Evolutionary conservation across 2,797 vertebrate genomes (phyloP), one percentile per base, ranked within the genome.

Genomic region (Coendou prehensilis): DNA sequence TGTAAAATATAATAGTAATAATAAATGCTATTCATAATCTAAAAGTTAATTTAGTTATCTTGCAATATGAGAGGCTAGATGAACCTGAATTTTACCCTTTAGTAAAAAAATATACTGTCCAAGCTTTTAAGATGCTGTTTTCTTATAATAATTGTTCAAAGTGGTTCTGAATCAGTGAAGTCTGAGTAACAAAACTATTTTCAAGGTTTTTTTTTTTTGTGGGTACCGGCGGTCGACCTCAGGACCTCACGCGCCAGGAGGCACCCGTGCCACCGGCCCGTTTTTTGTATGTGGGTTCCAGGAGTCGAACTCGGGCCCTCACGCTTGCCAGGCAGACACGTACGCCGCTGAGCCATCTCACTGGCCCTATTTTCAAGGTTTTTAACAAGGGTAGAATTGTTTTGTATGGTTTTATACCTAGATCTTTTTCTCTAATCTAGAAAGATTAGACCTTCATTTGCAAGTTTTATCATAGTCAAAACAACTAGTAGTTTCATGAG

Each of bases 21-120:
- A 28, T 47, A 69, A 93, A 15, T 83, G 17, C 52, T 90, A 22
- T 93, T 96, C 57, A 94, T 67, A 90, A 76, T 41, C 56, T 85
- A 63, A 57, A 91, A 89, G 33, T 93, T 97, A 94, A 96, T 88
- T 94, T 61, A 76, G 45, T 96, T 94, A 87, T 93, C 87, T 91
- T 93, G 17, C 26, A 95, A 89, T 75, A 18, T 18, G 56, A 97
- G 73, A 90, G 90, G 30, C 4, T 93, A 63, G 54, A 56, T 90
- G 22, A 93, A 94, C 52, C 85, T 89, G 57, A 83, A 79, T 93
- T 91, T 94, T 93, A 83, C 69, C 67, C 5, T 85, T 97, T 84
- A 92, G 41, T 83, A 61, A 87, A 80, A 95, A 75, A 86, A n/a
- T 28, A 81, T 64, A 84, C 20, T 54, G 30, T 71, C 33, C 10